Base-by-base conservation (phyloP, 2,113 vertebrate genomes). In the Pelecanus crispus region DNA sequence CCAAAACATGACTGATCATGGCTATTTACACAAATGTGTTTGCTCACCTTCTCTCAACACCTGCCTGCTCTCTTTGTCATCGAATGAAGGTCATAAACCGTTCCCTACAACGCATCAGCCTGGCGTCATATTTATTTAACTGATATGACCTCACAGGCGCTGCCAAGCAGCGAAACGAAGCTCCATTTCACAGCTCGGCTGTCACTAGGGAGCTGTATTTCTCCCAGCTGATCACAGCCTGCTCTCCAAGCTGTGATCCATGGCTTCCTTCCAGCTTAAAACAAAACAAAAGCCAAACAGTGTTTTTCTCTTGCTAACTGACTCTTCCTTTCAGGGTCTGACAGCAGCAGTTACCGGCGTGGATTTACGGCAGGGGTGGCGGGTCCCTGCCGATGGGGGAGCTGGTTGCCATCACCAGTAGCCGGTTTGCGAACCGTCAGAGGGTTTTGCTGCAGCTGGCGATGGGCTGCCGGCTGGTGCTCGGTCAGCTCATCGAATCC, bases 171-270 rank as follows among this genome's bases (percentile, higher is more conserved):
- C 0, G 0, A 56, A 42, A 71, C 1, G 52, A 32, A 56, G 71
- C 80, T 73, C 58, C 25, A 3, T 73, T 86, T 84, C 82, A 66
- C 67, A 59, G 67, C 86, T 28, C 0, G 1, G 79, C 74, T 88
- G 66, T 52, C 93, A 55, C 88, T 12, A 10, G 90, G 92, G 93
- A 94, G 59, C 83, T 65, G 49, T 68, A 52, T 31, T 56, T 88
- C 52, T 85, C 90, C 58, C 74, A 44, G 80, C 84, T 88, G 94
- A 82, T 65, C 19, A 21, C 72, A 91, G 75, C 66, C 78, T 58
- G 58, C 74, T 85, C 91, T 18, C 92, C 1, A 2, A 82, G 82
- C 92, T 88, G 75, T 53, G 63, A 73, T 63, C 74, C 52, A 1
- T 45, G 75, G 71, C 81, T 38, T 52, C 81, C 81, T 88, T 77